A percentile compares a stretch with the other conserved stretches of the same genome.
Evolutionary conservation across 1,140 invertebrate species (phyloP).

Genomic region (Drosophila lini): DNA sequence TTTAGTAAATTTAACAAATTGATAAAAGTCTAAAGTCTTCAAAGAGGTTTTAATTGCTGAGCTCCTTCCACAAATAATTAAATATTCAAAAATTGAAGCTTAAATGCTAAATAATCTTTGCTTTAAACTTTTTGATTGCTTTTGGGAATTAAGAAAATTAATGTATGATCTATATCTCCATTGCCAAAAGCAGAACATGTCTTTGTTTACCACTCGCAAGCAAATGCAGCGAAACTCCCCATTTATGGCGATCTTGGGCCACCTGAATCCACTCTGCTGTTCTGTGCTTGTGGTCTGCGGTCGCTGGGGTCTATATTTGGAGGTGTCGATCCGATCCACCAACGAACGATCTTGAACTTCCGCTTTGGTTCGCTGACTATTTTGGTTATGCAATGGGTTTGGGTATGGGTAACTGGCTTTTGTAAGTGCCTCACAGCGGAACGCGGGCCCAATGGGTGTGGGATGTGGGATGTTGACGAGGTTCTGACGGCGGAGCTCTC

Average conservation of each 20-base stretch:
- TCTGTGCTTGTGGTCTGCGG: conserved; percentile 1
- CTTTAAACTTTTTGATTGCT: neutral
- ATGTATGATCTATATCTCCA: conserved; percentile 7
- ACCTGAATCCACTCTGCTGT: conserved; percentile 22
- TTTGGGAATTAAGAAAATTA: neutral
- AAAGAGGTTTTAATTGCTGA: neutral
- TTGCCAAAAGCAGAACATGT: conserved; percentile 16
- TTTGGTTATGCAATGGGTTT: conserved; percentile 63
- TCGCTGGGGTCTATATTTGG: conserved; percentile 56
- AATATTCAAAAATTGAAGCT: neutral
- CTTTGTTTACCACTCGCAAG: conserved; percentile 17
- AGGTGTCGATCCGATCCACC: conserved; percentile 53
- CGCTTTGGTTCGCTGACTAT: conserved; percentile 52
- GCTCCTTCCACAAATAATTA: neutral
- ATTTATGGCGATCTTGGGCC: conserved; percentile 59
- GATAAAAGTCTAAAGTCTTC: conserved; percentile 8
- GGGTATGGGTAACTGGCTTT: conserved; percentile 43
- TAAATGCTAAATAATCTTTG: neutral
- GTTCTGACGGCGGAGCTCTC: conserved; percentile 26
- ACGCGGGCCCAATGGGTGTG: conserved; percentile 50
- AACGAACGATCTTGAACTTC: conserved; percentile 79
- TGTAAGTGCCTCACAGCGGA: conserved; percentile 51
- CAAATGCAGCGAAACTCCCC: conserved; percentile 48
- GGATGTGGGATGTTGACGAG: conserved; percentile 30
- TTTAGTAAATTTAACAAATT: neutral